A percentile compares a stretch with the other conserved stretches of the same genome.
Conservation (phyloP, 2,888 invertebrate genomes). For the Heliconius cydno region DNA sequence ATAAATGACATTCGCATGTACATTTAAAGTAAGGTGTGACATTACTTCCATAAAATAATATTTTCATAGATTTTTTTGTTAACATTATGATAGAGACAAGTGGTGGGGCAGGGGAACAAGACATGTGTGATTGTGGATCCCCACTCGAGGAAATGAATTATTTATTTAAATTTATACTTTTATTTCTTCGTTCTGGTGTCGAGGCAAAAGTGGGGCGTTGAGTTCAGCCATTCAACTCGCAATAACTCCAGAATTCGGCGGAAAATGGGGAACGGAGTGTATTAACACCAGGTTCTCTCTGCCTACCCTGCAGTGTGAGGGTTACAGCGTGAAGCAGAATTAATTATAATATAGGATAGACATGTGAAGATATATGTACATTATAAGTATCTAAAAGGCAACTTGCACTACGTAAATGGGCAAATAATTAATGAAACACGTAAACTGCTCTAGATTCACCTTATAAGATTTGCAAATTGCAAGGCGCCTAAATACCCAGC, state of each 20-base stretch:
- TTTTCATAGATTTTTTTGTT: neutral
- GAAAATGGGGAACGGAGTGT: too few species aligned
- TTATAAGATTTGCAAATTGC: constrained; percentile 11
- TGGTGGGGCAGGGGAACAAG: too few species aligned
- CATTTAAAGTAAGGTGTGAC: neutral
- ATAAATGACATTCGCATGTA: neutral
- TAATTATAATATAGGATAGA: neutral
- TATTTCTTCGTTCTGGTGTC: too few species aligned
- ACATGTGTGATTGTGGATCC: too few species aligned
- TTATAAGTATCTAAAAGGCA: neutral
- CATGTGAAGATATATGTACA: neutral
- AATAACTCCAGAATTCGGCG: too few species aligned
- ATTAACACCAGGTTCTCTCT: too few species aligned
- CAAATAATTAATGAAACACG: constrained; percentile 34
- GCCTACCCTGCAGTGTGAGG: too few species aligned
- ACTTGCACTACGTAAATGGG: constrained; percentile 8
- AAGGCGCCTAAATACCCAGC: constrained; percentile 26
- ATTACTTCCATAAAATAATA: neutral
- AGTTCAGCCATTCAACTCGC: too few species aligned
- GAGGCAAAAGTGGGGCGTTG: too few species aligned
- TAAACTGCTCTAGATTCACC: constrained; percentile 17
- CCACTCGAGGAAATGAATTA: too few species aligned
- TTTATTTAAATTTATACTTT: too few species aligned
- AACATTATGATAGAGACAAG: neutral
- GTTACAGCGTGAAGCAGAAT: too few species aligned